These are phyloP conservation scores for Lepidocyrtoides sp. DNA, from an alignment of 2,888 invertebrate genomes.

Conservation along the genomic window DNA sequence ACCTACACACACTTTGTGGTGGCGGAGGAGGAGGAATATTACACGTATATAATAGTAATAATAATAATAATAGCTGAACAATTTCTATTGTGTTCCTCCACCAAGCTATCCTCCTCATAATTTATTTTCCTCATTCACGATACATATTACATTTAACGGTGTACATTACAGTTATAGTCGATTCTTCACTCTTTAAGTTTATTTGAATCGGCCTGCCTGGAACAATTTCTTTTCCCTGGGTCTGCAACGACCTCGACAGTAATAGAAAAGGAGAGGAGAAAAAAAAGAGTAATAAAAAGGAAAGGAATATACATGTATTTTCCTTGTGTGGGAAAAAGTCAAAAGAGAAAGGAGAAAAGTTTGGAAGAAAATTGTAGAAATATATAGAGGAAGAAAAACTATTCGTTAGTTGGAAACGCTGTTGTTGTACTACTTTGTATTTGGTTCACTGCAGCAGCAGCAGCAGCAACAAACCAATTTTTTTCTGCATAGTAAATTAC, in stretches of 20 bases:
- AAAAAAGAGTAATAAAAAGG: not conserved
- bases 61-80: constrained; percentile 18
- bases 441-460: not conserved
- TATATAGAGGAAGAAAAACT: not conserved
- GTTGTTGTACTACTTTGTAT: not conserved
- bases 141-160: too few species aligned
- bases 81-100: constrained; percentile 23
- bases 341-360: constrained; percentile 25
- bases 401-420: not conserved
- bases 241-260: constrained; percentile 43
- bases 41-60: not conserved
- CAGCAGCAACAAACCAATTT: constrained; percentile 39
- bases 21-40: not conserved
- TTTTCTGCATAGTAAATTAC: constrained; percentile 26
- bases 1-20: not conserved
- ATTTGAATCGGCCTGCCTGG: constrained; percentile 2
- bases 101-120: constrained; percentile 28
- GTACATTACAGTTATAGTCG: too few species aligned
- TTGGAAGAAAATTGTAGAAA: not conserved
- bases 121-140: constrained; percentile 54
- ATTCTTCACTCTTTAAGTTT: not conserved
- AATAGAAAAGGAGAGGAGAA: not conserved
- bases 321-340: constrained; percentile 23
- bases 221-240: constrained; percentile 33
- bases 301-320: not conserved